These are phyloP conservation scores for Okamejei kenojei DNA, from an alignment of 2,797 vertebrate species.

Conservation along the genomic window DNA sequence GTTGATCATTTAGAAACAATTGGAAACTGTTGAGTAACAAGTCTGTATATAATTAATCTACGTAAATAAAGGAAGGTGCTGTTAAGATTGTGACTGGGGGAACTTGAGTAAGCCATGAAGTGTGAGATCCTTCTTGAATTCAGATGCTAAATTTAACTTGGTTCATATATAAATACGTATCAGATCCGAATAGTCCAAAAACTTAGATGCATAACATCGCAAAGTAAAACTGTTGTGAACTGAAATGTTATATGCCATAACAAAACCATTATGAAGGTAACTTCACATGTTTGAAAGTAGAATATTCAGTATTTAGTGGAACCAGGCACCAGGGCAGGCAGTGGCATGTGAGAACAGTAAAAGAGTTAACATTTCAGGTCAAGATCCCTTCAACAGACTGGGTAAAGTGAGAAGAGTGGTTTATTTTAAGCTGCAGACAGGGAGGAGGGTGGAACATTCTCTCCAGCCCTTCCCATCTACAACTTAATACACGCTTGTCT, in stretches of 20 bases:
- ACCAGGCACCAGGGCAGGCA: no score
- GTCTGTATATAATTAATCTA: not conserved
- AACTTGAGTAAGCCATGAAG: not conserved
- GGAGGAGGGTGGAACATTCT: no score
- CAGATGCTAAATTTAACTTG: not conserved
- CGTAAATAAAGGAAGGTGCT: not conserved
- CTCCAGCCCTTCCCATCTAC: no score
- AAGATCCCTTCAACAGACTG: no score
- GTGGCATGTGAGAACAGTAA: no score
- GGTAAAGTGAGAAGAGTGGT: no score
- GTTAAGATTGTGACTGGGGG: no score
- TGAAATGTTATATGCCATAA: not conserved
- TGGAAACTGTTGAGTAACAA: no score
- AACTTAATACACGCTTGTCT: no score
- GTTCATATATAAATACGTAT: not conserved
- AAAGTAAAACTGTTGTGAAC: not conserved
- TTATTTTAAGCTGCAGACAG: no score
- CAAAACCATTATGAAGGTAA: not conserved
- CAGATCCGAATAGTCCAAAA: not conserved
- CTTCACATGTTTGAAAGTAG: not conserved
- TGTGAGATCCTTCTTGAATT: not conserved
- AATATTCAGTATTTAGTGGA: not conserved
- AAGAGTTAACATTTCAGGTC: no score
- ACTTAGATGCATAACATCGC: not conserved
- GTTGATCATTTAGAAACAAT: no score